Evolutionary conservation across 2,888 invertebrate genomes (phyloP).

Genomic region (Polydrusus tereticollis): DNA sequence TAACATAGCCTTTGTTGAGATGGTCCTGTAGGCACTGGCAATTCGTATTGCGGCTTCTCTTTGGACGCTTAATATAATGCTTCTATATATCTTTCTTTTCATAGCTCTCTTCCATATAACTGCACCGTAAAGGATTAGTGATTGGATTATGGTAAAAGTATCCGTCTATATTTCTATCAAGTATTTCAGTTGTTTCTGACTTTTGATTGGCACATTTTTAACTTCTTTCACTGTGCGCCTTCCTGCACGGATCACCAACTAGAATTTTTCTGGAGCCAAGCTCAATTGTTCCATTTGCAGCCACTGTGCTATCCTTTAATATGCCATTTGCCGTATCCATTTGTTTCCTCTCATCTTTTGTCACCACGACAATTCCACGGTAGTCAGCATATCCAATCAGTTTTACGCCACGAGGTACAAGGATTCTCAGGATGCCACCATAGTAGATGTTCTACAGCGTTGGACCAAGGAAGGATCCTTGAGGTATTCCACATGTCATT

Average conservation of each 20-base stretch:
- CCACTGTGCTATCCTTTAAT: background rate
- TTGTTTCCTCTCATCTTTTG: background rate
- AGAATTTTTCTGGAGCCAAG: slow-evolving; percentile 35
- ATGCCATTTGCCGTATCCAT: background rate
- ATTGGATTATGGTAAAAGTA: background rate
- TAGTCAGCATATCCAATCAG: slow-evolving; percentile 48
- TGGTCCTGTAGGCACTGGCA: too few relatives aligned
- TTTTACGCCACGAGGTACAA: too few relatives aligned
- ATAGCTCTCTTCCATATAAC: too few relatives aligned
- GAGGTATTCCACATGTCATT: too few relatives aligned
- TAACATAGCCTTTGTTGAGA: too few relatives aligned
- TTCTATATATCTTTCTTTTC: too few relatives aligned
- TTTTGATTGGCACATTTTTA: too few relatives aligned
- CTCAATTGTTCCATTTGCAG: slow-evolving; percentile 17
- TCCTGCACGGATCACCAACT: slow-evolving; percentile 29
- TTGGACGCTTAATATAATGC: slow-evolving; percentile 22
- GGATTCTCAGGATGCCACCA: slow-evolving; percentile 41
- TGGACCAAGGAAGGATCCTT: slow-evolving; percentile 48
- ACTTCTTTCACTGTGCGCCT: background rate
- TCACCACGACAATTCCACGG: slow-evolving; percentile 26
- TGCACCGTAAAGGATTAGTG: slow-evolving; percentile 28
- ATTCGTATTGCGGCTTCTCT: slow-evolving; percentile 30
- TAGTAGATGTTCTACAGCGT: slow-evolving; percentile 41
- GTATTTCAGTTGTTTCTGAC: too few relatives aligned
- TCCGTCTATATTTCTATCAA: too few relatives aligned